These are phyloP conservation scores for Cheilosia variabilis DNA, from an alignment of 2,888 invertebrate genomes.

Conservation along the genomic window DNA sequence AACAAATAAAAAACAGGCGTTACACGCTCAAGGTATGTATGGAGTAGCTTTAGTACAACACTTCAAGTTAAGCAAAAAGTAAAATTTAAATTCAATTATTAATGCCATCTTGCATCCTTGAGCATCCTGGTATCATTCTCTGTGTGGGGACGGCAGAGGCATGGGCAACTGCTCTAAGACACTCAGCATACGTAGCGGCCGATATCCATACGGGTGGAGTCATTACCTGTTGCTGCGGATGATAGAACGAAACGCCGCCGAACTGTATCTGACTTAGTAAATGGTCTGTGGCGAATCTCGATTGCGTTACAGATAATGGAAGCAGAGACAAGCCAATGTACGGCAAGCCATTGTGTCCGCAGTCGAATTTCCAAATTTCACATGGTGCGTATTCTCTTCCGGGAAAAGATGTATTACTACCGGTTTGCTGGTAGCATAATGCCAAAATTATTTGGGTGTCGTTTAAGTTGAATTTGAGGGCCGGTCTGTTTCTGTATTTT, in stretches of 20 bases:
- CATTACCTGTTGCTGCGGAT: constrained; percentile 76
- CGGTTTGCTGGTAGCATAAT: constrained; percentile 77
- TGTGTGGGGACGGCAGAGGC: background rate
- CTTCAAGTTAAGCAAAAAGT: too few species aligned
- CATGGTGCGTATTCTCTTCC: constrained; percentile 71
- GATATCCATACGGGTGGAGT: constrained; percentile 77
- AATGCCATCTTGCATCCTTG: background rate
- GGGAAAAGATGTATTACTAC: constrained; percentile 75
- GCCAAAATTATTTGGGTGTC: constrained; percentile 79
- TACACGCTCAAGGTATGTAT: too few species aligned
- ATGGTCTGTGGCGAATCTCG: constrained; percentile 76
- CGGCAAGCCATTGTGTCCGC: constrained; percentile 75
- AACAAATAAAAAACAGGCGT: background rate
- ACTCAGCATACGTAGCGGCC: constrained; percentile 75
- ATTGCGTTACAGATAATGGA: constrained; percentile 78
- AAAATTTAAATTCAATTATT: background rate
- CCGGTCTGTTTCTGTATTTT: constrained; percentile 78
- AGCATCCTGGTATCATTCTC: background rate
- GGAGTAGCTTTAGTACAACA: too few species aligned
- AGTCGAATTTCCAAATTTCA: constrained; percentile 73
- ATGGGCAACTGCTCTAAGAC: constrained; percentile 71
- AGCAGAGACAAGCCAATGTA: constrained; percentile 76
- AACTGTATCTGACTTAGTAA: constrained; percentile 76
- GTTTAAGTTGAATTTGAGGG: constrained; percentile 78
- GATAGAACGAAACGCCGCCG: constrained; percentile 75